phyloP scores from a whole-genome alignment of 2,797 vertebrate species.

The Naso thynnoides region DNA sequence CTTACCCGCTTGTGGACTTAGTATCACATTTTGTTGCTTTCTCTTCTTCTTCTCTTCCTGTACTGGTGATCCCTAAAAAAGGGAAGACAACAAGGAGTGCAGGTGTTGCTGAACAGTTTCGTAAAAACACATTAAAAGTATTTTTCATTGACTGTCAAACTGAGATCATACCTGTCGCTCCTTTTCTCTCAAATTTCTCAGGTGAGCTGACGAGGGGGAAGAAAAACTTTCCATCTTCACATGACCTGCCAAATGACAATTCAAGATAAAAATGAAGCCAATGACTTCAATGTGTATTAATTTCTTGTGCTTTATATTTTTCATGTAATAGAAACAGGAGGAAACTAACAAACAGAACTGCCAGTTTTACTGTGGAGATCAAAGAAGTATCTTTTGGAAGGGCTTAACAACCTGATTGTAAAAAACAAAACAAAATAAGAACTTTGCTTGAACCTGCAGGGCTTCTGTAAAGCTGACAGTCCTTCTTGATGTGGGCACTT shows the following conservation, averaged over 20 bases:
- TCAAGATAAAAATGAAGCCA: background rate
- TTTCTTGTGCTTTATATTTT: background rate
- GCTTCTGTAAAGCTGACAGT: conserved; percentile 91
- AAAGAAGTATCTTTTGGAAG: background rate
- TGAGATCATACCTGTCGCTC: conserved; percentile 72
- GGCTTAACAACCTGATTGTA: background rate
- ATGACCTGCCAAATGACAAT: conserved; percentile 64
- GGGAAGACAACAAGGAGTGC: background rate
- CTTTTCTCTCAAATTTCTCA: conserved; percentile 77
- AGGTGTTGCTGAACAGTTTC: background rate
- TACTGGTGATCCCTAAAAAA: conserved; percentile 59
- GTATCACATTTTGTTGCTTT: conserved; percentile 87
- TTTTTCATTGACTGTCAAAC: background rate
- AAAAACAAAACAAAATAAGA: rapidly evolving
- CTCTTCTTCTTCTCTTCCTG: conserved; percentile 89
- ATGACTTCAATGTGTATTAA: background rate
- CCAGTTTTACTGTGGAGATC: background rate
- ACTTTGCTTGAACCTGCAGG: conserved; percentile 83
- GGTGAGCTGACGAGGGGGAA: conserved; percentile 61
- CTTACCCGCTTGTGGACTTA: conserved; percentile 92
- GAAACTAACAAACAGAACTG: background rate
- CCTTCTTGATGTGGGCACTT: conserved; percentile 92
- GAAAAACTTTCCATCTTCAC: conserved; percentile 68
- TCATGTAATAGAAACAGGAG: background rate
- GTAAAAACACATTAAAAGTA: background rate